Conservation (phyloP, 2,113 vertebrate species). For the Dasyornis broadbenti region DNA sequence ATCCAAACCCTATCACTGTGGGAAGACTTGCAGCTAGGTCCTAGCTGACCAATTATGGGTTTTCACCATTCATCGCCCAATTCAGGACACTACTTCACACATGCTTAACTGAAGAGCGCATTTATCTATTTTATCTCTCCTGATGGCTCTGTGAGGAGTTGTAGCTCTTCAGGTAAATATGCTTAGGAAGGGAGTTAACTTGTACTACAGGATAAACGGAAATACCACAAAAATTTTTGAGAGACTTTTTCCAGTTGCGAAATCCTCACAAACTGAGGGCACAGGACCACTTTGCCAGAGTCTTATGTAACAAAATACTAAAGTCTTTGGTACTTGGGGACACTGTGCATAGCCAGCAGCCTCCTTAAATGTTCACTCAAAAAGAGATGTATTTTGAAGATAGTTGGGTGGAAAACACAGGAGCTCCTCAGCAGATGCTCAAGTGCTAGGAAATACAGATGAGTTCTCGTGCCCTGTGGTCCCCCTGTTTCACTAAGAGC, state of each 20-base stretch:
- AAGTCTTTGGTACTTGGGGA: not conserved
- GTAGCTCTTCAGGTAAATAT: not conserved
- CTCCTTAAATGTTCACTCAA: not conserved
- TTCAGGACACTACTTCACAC: not conserved
- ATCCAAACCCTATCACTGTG: not conserved
- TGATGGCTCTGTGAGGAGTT: not conserved
- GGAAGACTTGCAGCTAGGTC: not conserved
- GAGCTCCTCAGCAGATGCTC: not conserved
- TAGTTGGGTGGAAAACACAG: not conserved
- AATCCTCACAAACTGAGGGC: not conserved
- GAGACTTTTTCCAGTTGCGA: not conserved
- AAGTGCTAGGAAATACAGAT: not conserved
- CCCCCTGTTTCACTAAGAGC: not conserved
- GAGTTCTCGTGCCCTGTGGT: not conserved
- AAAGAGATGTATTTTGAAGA: too few species aligned
- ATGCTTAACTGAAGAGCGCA: not conserved
- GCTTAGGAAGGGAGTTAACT: not conserved
- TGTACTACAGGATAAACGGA: not conserved
- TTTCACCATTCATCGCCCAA: not conserved
- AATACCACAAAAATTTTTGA: not conserved
- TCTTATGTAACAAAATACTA: not conserved
- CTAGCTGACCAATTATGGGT: not conserved
- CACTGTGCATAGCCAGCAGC: fast-evolving
- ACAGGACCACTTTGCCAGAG: not conserved
- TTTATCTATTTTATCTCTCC: not conserved